These are phyloP conservation scores for Trachymyrmex cornetzi DNA, from an alignment of 1,140 invertebrate genomes.

Conservation along the genomic window DNA sequence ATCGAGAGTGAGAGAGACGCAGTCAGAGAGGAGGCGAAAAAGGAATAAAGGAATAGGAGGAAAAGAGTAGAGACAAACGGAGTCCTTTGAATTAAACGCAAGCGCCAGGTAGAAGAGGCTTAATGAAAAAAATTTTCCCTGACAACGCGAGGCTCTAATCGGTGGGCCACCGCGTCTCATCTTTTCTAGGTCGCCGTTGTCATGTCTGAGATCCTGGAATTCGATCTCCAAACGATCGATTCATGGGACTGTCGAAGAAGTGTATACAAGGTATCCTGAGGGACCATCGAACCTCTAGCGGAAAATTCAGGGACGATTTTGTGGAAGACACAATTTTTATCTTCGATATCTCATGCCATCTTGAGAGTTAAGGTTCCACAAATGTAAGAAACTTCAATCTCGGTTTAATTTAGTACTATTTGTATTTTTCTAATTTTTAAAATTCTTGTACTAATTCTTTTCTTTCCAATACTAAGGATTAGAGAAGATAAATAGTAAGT, in stretches of 20 bases:
- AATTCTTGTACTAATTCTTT: no score
- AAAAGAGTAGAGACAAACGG: background rate
- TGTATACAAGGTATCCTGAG: background rate
- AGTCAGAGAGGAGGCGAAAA: background rate
- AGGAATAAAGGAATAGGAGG: conserved; percentile 5
- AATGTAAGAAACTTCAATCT: no score
- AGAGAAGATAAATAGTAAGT: no score
- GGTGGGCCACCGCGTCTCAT: conserved; percentile 32
- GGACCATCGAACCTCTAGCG: background rate
- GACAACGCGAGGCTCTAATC: conserved; percentile 51
- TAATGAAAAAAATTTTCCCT: conserved; percentile 82
- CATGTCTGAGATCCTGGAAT: conserved; percentile 55
- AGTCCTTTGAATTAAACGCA: conserved; percentile 69
- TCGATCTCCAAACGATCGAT: conserved; percentile 70
- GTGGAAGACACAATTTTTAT: background rate
- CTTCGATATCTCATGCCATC: background rate
- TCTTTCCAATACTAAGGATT: no score
- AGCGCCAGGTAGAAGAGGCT: conserved; percentile 80
- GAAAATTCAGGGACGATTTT: background rate
- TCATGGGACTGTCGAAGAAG: conserved; percentile 8
- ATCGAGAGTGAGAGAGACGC: conserved; percentile 39
- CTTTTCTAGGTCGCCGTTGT: conserved; percentile 65
- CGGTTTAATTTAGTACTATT: no score
- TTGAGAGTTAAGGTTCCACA: no score
- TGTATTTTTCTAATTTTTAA: no score